Base-by-base conservation (phyloP, 2,113 vertebrate genomes). In the Etheostoma cragini region DNA sequence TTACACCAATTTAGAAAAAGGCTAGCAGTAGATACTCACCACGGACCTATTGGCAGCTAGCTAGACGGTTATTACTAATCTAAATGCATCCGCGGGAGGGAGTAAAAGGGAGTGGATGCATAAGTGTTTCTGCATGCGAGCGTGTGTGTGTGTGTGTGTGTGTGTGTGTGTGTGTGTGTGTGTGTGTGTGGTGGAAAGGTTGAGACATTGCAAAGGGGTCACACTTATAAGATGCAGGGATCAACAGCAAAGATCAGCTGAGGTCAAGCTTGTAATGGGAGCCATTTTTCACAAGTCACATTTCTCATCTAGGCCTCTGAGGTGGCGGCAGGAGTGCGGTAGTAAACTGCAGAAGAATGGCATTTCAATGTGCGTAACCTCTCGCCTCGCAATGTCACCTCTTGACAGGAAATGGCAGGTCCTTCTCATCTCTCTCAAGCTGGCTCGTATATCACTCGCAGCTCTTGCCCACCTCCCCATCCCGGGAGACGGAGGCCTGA, bases 321-420 rank as follows among this genome's bases (percentile, higher is more conserved):
- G 75, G 70, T 69, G 30, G 76, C 14, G n/a, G 75, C 6, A 15
- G 80, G 74, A 78, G 80, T 54, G 57, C 76, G 81, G 83, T 71
- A 76, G 86, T 83, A 85, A 77, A 82, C 26, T 81, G 83, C 81
- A 49, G 84, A 79, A 91, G 11, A 93, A 92, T 89, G 86, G 84
- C 89, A 88, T 91, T 91, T 88, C 78, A 87, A 91, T 93, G 87
- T 91, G 76, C 26, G 78, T 88, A 94, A 90, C 93, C 90, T 89
- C 87, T 93, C 63, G 47, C 80, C 86, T 87, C 1, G 46, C 77
- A 24, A 50, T 73, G 52, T 84, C 79, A 70, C 82, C 81, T 86
- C 87, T 78, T 88, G 88, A 89, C 88, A 87, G 88, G 66, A 73
- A 91, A 82, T 91, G 89, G 91, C 89, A 93, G 91, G 66, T 84